A percentile compares a stretch with the other conserved stretches of the same genome.
Evolutionary conservation across 2,797 vertebrate genomes (phyloP).

Genomic region (Enteromius viviparus): DNA sequence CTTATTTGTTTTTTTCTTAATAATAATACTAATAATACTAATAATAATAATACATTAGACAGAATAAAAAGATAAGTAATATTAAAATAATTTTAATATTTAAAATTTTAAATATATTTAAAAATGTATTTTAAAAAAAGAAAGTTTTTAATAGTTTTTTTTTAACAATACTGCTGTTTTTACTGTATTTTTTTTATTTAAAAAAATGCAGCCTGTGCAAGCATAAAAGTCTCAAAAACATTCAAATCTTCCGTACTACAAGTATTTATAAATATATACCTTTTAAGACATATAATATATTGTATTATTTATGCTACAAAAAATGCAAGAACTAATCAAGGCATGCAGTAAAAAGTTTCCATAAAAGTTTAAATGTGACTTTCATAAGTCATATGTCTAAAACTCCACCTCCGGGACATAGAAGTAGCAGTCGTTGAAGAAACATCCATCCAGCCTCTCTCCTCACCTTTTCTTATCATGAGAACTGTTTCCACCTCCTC

Average conservation of each 20-base stretch:
- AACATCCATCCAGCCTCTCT: not conserved
- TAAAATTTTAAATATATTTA: too few species aligned
- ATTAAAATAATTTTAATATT: not conserved
- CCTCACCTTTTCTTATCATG: slow-evolving; percentile 41
- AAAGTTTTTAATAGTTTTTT: not conserved
- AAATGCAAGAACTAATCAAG: not conserved
- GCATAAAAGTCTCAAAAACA: not conserved
- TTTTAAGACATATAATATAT: not conserved
- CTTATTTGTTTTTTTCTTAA: not conserved
- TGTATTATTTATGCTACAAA: not conserved
- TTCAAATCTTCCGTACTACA: not conserved
- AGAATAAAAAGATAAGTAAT: not conserved
- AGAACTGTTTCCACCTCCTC: slow-evolving; percentile 10
- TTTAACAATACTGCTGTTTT: not conserved
- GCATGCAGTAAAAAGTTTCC: not conserved
- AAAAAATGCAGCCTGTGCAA: not conserved
- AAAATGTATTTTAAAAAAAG: not conserved
- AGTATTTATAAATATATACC: not conserved
- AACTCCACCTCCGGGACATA: not conserved
- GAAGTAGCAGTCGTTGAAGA: not conserved
- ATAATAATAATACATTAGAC: not conserved
- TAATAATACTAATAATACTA: not conserved
- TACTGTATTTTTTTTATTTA: not conserved
- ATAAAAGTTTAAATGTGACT: not conserved
- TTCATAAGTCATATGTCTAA: not conserved